Conservation (phyloP, 2,888 invertebrate species). For the Protonemura montana region DNA sequence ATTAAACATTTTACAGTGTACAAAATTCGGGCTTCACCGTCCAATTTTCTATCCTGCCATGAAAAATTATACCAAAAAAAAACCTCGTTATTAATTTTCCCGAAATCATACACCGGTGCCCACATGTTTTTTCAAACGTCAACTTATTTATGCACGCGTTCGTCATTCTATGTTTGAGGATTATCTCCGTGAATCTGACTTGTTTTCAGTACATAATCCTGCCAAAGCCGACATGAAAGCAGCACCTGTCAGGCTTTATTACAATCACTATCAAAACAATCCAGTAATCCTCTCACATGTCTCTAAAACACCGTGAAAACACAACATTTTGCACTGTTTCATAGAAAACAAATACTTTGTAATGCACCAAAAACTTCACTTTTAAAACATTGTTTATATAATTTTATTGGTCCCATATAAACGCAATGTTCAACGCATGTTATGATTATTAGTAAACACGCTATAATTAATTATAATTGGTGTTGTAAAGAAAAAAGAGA, state of each 20-base stretch:
- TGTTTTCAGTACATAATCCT: not conserved
- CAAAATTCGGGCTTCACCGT: no score
- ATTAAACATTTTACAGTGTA: no score
- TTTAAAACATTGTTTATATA: not conserved
- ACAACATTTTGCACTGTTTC: not conserved
- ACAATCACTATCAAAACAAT: not conserved
- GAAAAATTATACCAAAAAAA: no score
- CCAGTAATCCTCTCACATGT: not conserved
- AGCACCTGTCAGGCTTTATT: not conserved
- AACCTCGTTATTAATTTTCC: no score
- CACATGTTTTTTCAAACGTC: no score
- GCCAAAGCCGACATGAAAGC: not conserved
- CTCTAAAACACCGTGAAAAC: not conserved
- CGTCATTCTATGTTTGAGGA: not conserved
- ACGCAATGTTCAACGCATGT: not conserved
- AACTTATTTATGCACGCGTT: no score
- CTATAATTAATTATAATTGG: not conserved
- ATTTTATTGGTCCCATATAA: not conserved
- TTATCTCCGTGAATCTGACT: not conserved
- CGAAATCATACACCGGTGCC: no score
- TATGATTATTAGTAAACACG: not conserved
- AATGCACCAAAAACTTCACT: not conserved
- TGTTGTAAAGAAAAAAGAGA: not conserved
- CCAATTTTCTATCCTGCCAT: no score
- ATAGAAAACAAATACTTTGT: not conserved